These are phyloP conservation scores for Zoanthus gigantus DNA, from an alignment of 92 coral and sea anemone species.

Conservation along the genomic window DNA sequence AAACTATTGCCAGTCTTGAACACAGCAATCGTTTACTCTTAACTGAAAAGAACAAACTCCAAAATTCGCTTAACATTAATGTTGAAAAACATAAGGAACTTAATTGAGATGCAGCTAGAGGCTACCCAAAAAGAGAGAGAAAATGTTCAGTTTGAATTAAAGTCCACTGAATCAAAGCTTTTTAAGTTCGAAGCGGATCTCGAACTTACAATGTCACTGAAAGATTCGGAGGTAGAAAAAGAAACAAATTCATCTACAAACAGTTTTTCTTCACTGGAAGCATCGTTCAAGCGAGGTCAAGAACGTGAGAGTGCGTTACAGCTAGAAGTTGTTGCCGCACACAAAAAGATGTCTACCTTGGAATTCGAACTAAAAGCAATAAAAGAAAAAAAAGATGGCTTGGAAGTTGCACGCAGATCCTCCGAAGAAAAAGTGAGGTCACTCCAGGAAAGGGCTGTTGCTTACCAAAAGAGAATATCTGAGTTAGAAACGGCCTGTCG, in stretches of 20 bases:
- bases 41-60: conserved; percentile 52
- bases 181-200: conserved; percentile 42
- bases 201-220: conserved; percentile 26
- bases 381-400: conserved; percentile 56
- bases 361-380: conserved; percentile 64
- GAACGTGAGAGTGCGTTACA: conserved; percentile 60
- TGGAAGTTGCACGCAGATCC: conserved; percentile 36
- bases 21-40: conserved; percentile 42
- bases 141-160: conserved; percentile 23
- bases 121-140: conserved; percentile 33
- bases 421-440: conserved; percentile 53
- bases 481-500: conserved; percentile 38
- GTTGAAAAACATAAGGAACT: conserved; percentile 19
- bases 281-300: conserved; percentile 58
- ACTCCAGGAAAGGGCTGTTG: conserved; percentile 41
- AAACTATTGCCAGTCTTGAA: conserved; percentile 42
- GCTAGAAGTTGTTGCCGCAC: conserved; percentile 46
- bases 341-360: conserved; percentile 51
- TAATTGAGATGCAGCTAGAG: conserved; percentile 16
- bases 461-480: conserved; percentile 43
- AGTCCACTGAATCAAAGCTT: conserved; percentile 22
- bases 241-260: conserved; percentile 27
- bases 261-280: conserved; percentile 55
- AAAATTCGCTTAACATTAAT: conserved; percentile 8
- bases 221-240: conserved; percentile 25